Evolutionary conservation across 2,888 invertebrate genomes (phyloP).

Genomic region (Xylota sylvarum): DNA sequence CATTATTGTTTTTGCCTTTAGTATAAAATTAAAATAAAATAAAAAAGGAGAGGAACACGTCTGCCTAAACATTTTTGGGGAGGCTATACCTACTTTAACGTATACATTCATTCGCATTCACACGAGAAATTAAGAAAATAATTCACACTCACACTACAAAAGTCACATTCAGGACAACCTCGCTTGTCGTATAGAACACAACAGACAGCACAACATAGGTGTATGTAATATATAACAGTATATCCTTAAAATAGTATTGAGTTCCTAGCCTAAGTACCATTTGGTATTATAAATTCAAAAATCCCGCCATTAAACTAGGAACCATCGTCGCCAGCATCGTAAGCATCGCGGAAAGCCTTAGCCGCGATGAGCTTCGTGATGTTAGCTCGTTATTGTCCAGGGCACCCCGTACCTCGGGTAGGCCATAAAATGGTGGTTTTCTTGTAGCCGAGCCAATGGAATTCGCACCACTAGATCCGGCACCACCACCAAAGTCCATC

Average conservation of each 20-base stretch:
- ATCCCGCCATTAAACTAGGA: conserved; percentile 81
- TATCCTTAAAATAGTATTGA: conserved; percentile 73
- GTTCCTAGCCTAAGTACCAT: conserved; percentile 76
- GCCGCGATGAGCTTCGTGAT: conserved; percentile 77
- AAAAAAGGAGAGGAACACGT: conserved; percentile 29
- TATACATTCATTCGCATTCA: conserved; percentile 44
- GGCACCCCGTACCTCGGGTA: conserved; percentile 80
- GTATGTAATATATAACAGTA: conserved; percentile 75
- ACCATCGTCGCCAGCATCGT: conserved; percentile 78
- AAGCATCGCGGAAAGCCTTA: conserved; percentile 66
- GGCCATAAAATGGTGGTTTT: conserved; percentile 82
- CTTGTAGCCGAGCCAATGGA: conserved; percentile 81
- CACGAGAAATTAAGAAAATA: conserved; percentile 10
- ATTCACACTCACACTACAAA: conserved; percentile 51
- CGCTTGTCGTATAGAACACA: conserved; percentile 72
- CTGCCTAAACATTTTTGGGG: conserved; percentile 22
- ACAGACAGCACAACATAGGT: conserved; percentile 76
- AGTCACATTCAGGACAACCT: conserved; percentile 61
- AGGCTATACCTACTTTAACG: conserved; percentile 53
- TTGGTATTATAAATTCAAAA: conserved; percentile 80
- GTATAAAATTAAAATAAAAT: conserved; percentile 63
- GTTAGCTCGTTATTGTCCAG: conserved; percentile 83
- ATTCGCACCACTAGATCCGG: conserved; percentile 75
- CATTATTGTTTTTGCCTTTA: conserved; percentile 66
- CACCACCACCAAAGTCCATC: conserved; percentile 58